Evolutionary conservation across 2,888 invertebrate species (phyloP).

Genomic region (Ornithoptera priamus): DNA sequence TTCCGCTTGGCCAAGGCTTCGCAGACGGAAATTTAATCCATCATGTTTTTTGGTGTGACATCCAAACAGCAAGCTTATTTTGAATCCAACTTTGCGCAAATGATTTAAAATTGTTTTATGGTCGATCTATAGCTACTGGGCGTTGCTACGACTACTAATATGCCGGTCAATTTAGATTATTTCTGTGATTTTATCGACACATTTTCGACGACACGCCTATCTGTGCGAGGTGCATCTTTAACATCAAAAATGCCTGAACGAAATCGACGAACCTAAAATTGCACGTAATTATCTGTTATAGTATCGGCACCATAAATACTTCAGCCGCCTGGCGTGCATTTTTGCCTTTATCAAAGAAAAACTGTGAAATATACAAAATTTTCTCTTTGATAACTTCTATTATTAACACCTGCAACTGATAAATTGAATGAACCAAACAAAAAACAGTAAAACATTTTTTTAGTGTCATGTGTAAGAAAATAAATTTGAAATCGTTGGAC

Average conservation of each 20-base stretch:
- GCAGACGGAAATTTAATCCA: too few species aligned
- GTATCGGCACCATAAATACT: not conserved
- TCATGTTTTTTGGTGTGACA: not conserved
- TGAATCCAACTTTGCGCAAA: not conserved
- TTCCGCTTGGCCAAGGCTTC: too few species aligned
- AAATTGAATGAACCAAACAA: not conserved
- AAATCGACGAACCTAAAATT: not conserved
- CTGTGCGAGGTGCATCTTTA: not conserved
- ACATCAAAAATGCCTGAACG: not conserved
- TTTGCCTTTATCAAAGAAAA: slow-evolving; percentile 4
- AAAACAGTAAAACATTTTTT: not conserved
- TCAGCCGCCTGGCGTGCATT: not conserved
- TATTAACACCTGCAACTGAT: too few species aligned
- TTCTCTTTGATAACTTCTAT: not conserved
- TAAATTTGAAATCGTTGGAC: not conserved
- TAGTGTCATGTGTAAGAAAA: not conserved
- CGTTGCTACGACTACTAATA: not conserved
- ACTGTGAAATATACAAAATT: not conserved
- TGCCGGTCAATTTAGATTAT: not conserved
- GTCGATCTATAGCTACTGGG: not conserved
- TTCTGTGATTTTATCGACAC: slow-evolving; percentile 2
- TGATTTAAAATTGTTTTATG: not conserved
- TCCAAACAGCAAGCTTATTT: not conserved
- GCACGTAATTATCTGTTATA: not conserved
- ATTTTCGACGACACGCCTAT: not conserved